Evolutionary conservation across 2,113 vertebrate genomes (phyloP), one percentile per base, ranked within the genome.

Genomic region (Tonatia bakeri): DNA sequence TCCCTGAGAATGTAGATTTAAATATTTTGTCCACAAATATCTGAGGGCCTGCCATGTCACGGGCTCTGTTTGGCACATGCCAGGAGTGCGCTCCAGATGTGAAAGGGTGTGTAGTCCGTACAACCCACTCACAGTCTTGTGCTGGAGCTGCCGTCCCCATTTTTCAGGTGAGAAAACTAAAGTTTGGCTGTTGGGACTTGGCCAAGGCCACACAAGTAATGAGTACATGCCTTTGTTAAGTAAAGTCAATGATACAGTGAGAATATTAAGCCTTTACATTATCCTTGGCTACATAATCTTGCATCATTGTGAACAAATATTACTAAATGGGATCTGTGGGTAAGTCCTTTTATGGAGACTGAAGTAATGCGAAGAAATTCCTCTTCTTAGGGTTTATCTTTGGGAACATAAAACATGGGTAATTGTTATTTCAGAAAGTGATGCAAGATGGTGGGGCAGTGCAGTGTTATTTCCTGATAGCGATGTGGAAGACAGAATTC

Each of bases 131-230:
- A 70, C 17, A 87, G 2, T 84, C 26, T 54, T 87, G 24, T 22
- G 22, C 12, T 33, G 4, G 19, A 28, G 69, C 93, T 90, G 33
- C 47, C 70, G 13, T 87, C n/a, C 17, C 38, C 56, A 61, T 76
- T 94, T 87, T 90, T 73, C 38, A 72, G 43, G 88, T 96, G 94
- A 95, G 43, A 90, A 95, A 91, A 88, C 65, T 59, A 17, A 91
- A 79, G 70, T 92, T 94, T 26, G 90, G 2, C 61, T 87, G 40
- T 94, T 94, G n/a, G 19, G 14, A 91, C 54, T 92, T 86, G 22
- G 36, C 26, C 59, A 73, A 64, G 47, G 19, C 94, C 54, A 87
- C 43, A 69, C 31, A 92, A 64, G 33, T 54, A 72, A 61, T 69
- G 31, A 84, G 22, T 67, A 43, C 1, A 64, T 6, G 59, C 47